phyloP scores from a whole-genome alignment of 2,888 invertebrate genomes.

The Xestia ashworthii region DNA sequence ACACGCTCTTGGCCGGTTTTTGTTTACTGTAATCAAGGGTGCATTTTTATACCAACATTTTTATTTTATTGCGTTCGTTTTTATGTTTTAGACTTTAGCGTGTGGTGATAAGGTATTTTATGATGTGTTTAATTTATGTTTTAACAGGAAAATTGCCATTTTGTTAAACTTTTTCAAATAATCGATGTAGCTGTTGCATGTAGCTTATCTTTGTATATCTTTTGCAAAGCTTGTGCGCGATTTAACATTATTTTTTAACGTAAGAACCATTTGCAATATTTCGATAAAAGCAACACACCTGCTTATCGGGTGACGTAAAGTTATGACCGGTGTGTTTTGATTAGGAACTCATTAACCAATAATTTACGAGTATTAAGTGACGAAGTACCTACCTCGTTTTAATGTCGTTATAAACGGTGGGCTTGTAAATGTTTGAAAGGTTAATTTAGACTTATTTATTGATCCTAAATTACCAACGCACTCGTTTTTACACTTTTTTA shows the following conservation, averaged over 20 bases:
- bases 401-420: conserved; percentile 23
- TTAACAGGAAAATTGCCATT: conserved; percentile 44
- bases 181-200: conserved; percentile 65
- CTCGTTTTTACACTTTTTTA: too few relatives aligned
- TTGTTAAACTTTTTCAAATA: conserved; percentile 45
- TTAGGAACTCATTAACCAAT: conserved; percentile 53
- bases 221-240: conserved; percentile 43
- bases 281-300: conserved; percentile 50
- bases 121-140: conserved; percentile 11
- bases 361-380: conserved; percentile 49
- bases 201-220: conserved; percentile 57
- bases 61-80: conserved; percentile 9
- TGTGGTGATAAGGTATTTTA: conserved; percentile 39
- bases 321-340: conserved; percentile 47
- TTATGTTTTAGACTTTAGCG: conserved; percentile 42
- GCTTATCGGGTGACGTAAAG: conserved; percentile 36
- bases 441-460: conserved; percentile 15
- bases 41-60: conserved; percentile 39
- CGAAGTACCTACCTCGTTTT: conserved; percentile 31
- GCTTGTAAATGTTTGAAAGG: conserved; percentile 11
- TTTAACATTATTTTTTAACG: conserved; percentile 39
- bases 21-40: conserved; percentile 60
- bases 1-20: too few relatives aligned
- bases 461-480: too few relatives aligned
- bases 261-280: conserved; percentile 42